Conservation (phyloP, 2,888 invertebrate species). For the Pristionchus arcanus region DNA sequence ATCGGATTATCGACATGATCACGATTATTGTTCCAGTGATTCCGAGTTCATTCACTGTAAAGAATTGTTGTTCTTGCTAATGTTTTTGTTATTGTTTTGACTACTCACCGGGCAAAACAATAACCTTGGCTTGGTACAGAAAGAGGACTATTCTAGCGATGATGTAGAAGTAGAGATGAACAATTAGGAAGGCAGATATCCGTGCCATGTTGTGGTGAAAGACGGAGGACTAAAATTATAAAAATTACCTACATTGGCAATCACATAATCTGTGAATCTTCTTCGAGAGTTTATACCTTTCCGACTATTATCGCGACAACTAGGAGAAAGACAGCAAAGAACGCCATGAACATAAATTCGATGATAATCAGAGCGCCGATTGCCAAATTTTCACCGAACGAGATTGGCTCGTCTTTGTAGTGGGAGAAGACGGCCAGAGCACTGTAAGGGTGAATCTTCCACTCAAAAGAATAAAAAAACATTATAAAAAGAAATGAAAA, state of each 20-base stretch:
- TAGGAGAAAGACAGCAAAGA: not conserved
- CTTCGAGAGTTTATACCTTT: not conserved
- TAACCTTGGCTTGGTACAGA: not conserved
- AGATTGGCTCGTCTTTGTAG: not conserved
- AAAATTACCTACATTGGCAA: too few species aligned
- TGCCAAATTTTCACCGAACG: not conserved
- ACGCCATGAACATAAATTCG: not conserved
- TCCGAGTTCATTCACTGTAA: not conserved
- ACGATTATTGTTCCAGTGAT: not conserved
- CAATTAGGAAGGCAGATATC: not conserved
- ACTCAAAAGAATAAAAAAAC: not conserved
- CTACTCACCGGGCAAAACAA: not conserved
- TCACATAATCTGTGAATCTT: too few species aligned
- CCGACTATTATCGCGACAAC: not conserved
- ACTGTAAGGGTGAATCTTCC: not conserved
- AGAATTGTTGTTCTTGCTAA: too few species aligned
- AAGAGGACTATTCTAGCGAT: not conserved
- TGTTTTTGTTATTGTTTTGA: not conserved
- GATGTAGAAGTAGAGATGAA: constrained; percentile 29
- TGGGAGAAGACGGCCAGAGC: not conserved
- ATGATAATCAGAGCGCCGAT: not conserved
- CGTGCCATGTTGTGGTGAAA: constrained; percentile 4
- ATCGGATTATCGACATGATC: not conserved
- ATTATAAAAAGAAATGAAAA: not conserved
- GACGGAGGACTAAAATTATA: not conserved